Percentiles rank a stretch among this genome's conserved stretches.
Evolutionary conservation across 2,888 invertebrate species (phyloP).

Genomic region (Dynastes maya): DNA sequence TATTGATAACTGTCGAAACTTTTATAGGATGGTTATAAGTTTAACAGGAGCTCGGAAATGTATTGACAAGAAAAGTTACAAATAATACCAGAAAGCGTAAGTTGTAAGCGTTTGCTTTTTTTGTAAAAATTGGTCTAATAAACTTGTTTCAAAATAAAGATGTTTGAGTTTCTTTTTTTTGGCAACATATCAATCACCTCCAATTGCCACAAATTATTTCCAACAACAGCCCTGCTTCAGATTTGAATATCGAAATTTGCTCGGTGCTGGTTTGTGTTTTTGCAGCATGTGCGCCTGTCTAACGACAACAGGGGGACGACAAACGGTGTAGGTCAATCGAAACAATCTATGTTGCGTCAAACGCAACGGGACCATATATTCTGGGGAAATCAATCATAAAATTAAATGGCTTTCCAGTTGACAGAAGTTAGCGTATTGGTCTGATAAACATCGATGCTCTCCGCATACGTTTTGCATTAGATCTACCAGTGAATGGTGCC

Average conservation of each 20-base stretch:
- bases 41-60: too few species aligned
- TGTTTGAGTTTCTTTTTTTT: too few species aligned
- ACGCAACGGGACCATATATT: conserved; percentile 13
- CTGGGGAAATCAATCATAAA: conserved; percentile 32
- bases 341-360: conserved; percentile 30
- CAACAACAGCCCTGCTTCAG: background rate
- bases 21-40: too few species aligned
- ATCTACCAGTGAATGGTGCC: background rate
- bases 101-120: too few species aligned
- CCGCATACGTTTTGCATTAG: conserved; percentile 29
- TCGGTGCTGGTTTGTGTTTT: background rate
- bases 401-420: conserved; percentile 30
- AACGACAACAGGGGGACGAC: background rate
- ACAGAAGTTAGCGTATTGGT: conserved; percentile 30
- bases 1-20: too few species aligned
- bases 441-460: conserved; percentile 14
- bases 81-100: too few species aligned
- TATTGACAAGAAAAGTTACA: too few species aligned
- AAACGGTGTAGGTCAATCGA: conserved; percentile 7
- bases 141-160: too few species aligned
- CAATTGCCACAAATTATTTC: background rate
- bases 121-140: too few species aligned
- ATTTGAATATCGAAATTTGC: background rate
- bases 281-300: background rate
- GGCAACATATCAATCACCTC: background rate